phyloP scores from a whole-genome alignment of 2,888 invertebrate genomes.

The Noctuana brunneofusca region DNA sequence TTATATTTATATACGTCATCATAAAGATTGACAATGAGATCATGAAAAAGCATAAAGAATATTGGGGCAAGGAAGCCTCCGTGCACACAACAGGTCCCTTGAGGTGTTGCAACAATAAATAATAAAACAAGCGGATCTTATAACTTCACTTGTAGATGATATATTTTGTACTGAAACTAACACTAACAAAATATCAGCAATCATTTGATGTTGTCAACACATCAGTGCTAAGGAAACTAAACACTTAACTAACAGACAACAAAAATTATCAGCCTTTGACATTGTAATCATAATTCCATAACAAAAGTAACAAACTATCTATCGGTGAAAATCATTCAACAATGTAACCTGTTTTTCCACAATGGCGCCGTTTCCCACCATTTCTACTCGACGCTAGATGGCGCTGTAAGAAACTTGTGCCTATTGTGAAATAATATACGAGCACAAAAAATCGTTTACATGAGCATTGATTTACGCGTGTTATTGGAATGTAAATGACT shows the following conservation, averaged over 20 bases:
- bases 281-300: slow-evolving; percentile 30
- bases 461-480: slow-evolving; percentile 7
- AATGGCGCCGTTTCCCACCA: slow-evolving; percentile 51
- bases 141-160: no score
- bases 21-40: no score
- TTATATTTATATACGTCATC: no score
- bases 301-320: slow-evolving; percentile 29
- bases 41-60: no score
- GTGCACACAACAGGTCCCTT: no score
- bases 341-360: slow-evolving; percentile 47
- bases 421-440: slow-evolving; percentile 42
- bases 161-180: no score
- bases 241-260: slow-evolving; percentile 4
- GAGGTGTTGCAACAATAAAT: no score
- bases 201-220: slow-evolving; percentile 4
- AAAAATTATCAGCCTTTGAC: slow-evolving; percentile 27
- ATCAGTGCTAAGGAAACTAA: slow-evolving; percentile 15
- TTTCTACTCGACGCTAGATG: slow-evolving; percentile 69
- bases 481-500: slow-evolving; percentile 12
- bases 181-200: no score
- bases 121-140: no score
- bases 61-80: no score
- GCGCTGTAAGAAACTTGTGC: slow-evolving; percentile 52
- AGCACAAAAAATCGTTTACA: slow-evolving; percentile 36
- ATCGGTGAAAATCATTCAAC: slow-evolving; percentile 47